Conservation (phyloP, 1,140 invertebrate genomes). For the Drosophila varians region DNA sequence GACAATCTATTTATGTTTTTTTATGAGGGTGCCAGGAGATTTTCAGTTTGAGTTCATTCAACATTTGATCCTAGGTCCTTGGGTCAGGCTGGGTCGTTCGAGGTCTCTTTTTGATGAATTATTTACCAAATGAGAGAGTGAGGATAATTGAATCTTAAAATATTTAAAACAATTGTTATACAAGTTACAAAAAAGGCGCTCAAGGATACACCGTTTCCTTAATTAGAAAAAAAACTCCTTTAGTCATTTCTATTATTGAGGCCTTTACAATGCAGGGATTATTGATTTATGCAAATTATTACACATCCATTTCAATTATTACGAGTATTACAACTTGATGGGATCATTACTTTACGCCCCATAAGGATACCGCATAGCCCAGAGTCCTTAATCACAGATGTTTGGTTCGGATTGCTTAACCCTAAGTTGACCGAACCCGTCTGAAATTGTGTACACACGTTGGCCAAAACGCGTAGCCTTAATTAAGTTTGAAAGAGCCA, state of each 20-base stretch:
- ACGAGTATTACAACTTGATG: not conserved
- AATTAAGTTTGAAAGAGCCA: constrained; percentile 70
- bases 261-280: not conserved
- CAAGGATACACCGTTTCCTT: too few species aligned
- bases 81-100: too few species aligned
- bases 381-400: constrained; percentile 41
- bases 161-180: too few species aligned
- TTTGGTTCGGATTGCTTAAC: constrained; percentile 39
- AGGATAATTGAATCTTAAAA: too few species aligned
- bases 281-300: not conserved
- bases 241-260: not conserved
- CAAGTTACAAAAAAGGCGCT: too few species aligned
- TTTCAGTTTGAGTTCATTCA: not conserved
- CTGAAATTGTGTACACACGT: constrained; percentile 43
- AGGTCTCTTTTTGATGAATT: too few species aligned
- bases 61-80: not conserved
- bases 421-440: constrained; percentile 34
- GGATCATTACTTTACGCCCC: not conserved
- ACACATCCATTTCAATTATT: not conserved
- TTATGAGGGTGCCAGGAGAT: constrained; percentile 4
- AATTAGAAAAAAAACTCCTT: too few species aligned
- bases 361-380: constrained; percentile 9
- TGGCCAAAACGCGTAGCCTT: constrained; percentile 57
- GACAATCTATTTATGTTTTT: constrained; percentile 43
- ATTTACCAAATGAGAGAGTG: too few species aligned